Conservation (phyloP, 2,113 vertebrate genomes). For the Callochromis pleurospilus region DNA sequence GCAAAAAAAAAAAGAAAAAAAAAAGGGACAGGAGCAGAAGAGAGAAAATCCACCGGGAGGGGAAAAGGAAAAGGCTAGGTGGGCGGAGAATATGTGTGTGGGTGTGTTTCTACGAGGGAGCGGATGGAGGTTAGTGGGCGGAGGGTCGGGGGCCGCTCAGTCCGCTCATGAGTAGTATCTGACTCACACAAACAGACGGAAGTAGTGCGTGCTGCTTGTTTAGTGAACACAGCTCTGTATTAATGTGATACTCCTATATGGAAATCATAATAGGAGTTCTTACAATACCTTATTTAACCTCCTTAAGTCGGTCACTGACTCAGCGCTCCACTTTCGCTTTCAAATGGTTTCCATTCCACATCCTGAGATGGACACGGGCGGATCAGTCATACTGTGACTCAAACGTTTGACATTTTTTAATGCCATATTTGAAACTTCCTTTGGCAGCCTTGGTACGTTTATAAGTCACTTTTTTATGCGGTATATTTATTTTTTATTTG, state of each 20-base stretch:
- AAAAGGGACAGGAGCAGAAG: not conserved
- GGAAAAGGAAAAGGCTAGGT: slow-evolving; percentile 49
- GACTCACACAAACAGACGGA: slow-evolving; percentile 74
- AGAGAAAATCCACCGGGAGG: slow-evolving; percentile 28
- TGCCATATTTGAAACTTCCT: slow-evolving; percentile 39
- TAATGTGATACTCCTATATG: slow-evolving; percentile 46
- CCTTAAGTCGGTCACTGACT: slow-evolving; percentile 43
- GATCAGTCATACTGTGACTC: slow-evolving; percentile 63
- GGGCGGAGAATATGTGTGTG: slow-evolving; percentile 59
- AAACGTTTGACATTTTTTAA: slow-evolving; percentile 37
- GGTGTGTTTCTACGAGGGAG: slow-evolving; percentile 57
- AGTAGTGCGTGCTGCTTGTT: slow-evolving; percentile 60
- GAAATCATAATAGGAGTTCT: slow-evolving; percentile 23
- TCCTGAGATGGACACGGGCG: slow-evolving; percentile 45
- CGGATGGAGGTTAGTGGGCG: slow-evolving; percentile 63
- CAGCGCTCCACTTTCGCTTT: slow-evolving; percentile 40
- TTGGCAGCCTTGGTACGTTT: not conserved
- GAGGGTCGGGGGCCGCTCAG: slow-evolving; percentile 57
- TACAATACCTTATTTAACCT: slow-evolving; percentile 26
- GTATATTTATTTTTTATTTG: not conserved
- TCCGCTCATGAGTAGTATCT: slow-evolving; percentile 63
- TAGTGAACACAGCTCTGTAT: slow-evolving; percentile 46
- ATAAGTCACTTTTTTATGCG: not conserved
- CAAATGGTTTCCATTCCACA: slow-evolving; percentile 59
- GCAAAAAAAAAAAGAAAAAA: not conserved